Evolutionary conservation across 2,888 invertebrate genomes (phyloP).

Genomic region (Epicampocera succincta): DNA sequence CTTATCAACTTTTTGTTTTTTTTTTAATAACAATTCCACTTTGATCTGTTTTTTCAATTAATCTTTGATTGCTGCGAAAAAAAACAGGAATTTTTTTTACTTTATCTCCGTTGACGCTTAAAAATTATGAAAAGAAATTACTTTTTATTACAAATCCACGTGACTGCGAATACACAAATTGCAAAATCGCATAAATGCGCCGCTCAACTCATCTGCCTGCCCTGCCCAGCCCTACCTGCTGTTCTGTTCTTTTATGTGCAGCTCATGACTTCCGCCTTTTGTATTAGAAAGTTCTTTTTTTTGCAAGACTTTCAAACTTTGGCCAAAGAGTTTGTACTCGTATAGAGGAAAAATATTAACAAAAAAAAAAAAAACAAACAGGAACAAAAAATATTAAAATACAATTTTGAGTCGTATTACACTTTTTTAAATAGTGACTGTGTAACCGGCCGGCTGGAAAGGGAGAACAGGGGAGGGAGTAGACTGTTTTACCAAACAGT

Average conservation of each 20-base stretch:
- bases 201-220: slow-evolving; percentile 7
- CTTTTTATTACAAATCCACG: slow-evolving; percentile 56
- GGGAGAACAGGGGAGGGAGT: too few species aligned
- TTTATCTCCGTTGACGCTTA: neutral
- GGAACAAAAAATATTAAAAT: slow-evolving; percentile 33
- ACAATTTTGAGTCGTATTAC: slow-evolving; percentile 52
- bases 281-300: slow-evolving; percentile 61
- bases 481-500: neutral
- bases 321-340: slow-evolving; percentile 18
- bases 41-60: too few species aligned
- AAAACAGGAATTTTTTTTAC: neutral
- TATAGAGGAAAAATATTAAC: neutral
- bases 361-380: slow-evolving; percentile 2
- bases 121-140: slow-evolving; percentile 31
- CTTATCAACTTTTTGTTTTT: too few species aligned
- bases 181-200: slow-evolving; percentile 19
- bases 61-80: too few species aligned
- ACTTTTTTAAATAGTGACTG: slow-evolving; percentile 31
- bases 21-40: too few species aligned
- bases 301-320: slow-evolving; percentile 23
- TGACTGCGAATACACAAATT: slow-evolving; percentile 42
- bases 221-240: too few species aligned
- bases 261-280: slow-evolving; percentile 64
- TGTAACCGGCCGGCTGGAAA: neutral
- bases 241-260: slow-evolving; percentile 31